Percentiles rank a stretch among this genome's conserved stretches.
phyloP scores from a whole-genome alignment of 2,888 invertebrate species.

The Azorinus chamasolen region DNA sequence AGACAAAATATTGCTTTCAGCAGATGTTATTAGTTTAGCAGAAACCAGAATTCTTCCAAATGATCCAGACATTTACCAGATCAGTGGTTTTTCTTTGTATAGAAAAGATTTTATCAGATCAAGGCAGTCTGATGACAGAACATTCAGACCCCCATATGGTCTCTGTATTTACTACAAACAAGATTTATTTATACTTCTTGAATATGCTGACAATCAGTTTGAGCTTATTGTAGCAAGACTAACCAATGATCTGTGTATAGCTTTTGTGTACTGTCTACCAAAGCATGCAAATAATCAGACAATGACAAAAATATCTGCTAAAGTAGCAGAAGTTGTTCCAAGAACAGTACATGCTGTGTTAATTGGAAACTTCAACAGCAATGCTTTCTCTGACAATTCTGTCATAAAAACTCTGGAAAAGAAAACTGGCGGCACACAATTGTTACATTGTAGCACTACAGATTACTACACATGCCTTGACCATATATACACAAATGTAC shows the following conservation, averaged over 20 bases:
- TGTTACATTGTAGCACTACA: conserved; percentile 21
- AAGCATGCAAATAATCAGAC: background rate
- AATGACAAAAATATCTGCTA: no score
- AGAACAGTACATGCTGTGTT: background rate
- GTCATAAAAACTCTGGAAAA: no score
- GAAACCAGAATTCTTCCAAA: conserved; percentile 35
- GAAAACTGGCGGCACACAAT: conserved; percentile 19
- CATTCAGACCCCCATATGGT: conserved; percentile 33
- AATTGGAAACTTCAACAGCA: conserved; percentile 25
- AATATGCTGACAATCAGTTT: background rate
- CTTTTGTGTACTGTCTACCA: conserved; percentile 32
- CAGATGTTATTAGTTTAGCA: conserved; percentile 41
- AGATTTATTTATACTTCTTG: background rate
- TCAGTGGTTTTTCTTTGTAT: conserved; percentile 26
- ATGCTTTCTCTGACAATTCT: no score
- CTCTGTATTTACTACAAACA: conserved; percentile 31
- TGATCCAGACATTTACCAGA: background rate
- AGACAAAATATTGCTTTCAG: conserved; percentile 19
- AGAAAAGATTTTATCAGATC: conserved; percentile 9
- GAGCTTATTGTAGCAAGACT: background rate
- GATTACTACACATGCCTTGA: conserved; percentile 40
- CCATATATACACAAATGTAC: conserved; percentile 39
- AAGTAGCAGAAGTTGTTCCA: no score
- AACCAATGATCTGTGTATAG: background rate
- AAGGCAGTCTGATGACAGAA: no score